These are phyloP conservation scores for Alectura lathami DNA, from an alignment of 2,113 vertebrate genomes.

Conservation along the genomic window DNA sequence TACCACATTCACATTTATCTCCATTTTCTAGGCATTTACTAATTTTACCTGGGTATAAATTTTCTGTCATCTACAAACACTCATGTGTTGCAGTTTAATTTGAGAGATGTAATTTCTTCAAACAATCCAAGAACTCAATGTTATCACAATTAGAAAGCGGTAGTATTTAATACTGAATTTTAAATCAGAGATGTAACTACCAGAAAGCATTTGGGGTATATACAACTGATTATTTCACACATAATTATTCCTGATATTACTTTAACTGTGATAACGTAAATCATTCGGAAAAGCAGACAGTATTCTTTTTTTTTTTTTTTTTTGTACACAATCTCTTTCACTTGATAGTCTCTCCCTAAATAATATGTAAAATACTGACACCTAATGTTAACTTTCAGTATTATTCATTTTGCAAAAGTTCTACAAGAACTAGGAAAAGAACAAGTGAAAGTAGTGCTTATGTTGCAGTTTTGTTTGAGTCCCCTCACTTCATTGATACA, in stretches of 20 bases:
- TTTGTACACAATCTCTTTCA: background rate
- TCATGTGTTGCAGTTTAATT: background rate
- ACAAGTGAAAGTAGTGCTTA: background rate
- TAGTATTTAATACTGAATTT: conserved; percentile 36
- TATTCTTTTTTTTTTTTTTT: background rate
- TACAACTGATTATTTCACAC: conserved; percentile 46
- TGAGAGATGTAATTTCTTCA: conserved; percentile 47
- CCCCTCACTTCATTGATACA: background rate
- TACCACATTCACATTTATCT: background rate
- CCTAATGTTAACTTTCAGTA: conserved; percentile 80
- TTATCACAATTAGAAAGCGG: background rate
- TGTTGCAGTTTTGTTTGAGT: background rate
- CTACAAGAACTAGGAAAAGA: background rate
- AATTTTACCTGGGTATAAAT: background rate
- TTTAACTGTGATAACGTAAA: conserved; percentile 7
- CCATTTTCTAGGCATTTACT: background rate
- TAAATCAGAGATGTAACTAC: conserved; percentile 33
- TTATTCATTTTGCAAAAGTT: conserved; percentile 62
- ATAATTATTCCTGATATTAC: conserved; percentile 9
- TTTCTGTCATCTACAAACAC: background rate
- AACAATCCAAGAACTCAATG: background rate
- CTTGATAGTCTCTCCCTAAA: conserved; percentile 55
- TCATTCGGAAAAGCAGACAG: conserved; percentile 34
- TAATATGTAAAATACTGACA: conserved; percentile 83
- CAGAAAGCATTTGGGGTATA: background rate